Conservation (phyloP, 2,113 vertebrate genomes). For the Arothron firmamentum region DNA sequence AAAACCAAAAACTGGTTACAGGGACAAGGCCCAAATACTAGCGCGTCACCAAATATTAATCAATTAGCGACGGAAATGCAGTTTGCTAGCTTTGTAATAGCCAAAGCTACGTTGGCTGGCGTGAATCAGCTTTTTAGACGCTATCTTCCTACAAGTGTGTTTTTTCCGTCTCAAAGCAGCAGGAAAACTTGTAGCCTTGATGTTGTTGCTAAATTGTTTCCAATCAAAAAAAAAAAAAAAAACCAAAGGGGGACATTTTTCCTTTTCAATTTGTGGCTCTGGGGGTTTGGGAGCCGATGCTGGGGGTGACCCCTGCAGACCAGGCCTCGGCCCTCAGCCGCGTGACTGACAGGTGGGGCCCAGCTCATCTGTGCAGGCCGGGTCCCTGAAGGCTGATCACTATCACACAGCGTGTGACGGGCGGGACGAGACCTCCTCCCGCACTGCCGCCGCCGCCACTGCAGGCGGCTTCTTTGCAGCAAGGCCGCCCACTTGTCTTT, state of each 20-base stretch:
- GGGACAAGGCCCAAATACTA: too few species aligned
- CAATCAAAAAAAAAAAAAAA: background rate
- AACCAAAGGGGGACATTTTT: background rate
- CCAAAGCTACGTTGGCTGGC: too few species aligned
- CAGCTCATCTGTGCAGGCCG: constrained; percentile 63
- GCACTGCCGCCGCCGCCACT: constrained; percentile 42
- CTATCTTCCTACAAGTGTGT: too few species aligned
- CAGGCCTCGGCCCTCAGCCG: constrained; percentile 28
- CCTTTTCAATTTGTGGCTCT: constrained; percentile 38
- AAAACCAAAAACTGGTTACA: too few species aligned
- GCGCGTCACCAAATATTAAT: too few species aligned
- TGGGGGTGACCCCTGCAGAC: constrained; percentile 52
- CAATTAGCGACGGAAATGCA: too few species aligned
- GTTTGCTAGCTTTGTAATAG: too few species aligned
- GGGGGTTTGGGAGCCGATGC: constrained; percentile 40
- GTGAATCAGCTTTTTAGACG: too few species aligned
- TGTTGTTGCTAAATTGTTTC: too few species aligned
- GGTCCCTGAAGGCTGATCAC: constrained; percentile 70
- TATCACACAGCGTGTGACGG: constrained; percentile 58
- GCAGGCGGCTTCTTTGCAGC: constrained; percentile 22
- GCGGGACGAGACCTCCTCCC: constrained; percentile 56
- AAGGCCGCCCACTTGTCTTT: constrained; percentile 18
- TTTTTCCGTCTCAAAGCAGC: too few species aligned
- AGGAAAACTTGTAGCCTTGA: too few species aligned
- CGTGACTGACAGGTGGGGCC: constrained; percentile 66